Evolutionary conservation across 2,113 vertebrate genomes (phyloP).

Genomic region (Uria aalge): DNA sequence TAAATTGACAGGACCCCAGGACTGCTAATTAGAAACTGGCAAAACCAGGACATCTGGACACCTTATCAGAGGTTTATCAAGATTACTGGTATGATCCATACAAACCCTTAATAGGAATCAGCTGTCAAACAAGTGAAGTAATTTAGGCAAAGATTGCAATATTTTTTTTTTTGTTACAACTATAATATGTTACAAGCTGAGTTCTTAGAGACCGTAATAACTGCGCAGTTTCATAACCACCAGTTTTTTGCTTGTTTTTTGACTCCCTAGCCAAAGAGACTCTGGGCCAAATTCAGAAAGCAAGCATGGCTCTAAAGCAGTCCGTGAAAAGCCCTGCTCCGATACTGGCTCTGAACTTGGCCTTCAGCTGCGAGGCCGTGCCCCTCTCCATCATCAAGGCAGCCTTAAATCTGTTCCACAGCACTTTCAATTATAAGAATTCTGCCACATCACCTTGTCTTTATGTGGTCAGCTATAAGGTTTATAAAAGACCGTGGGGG

Average conservation of each 20-base stretch:
- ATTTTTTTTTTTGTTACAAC: neutral
- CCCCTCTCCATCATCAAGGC: neutral
- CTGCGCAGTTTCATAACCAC: neutral
- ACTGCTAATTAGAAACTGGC: conserved; percentile 72
- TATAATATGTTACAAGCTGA: neutral
- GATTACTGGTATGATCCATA: conserved; percentile 70
- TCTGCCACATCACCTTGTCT: neutral
- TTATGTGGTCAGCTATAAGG: neutral
- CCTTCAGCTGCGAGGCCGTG: neutral
- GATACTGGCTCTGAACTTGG: neutral
- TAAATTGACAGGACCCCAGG: conserved; percentile 64
- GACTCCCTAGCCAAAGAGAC: neutral
- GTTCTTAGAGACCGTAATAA: conserved; percentile 22
- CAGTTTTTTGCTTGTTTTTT: neutral
- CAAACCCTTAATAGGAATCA: conserved; percentile 72
- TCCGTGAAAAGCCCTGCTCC: neutral
- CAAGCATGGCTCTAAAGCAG: neutral
- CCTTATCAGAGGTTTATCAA: conserved; percentile 76
- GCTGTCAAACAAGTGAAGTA: conserved; percentile 63
- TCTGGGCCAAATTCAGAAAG: neutral
- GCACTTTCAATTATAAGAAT: neutral
- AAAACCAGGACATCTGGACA: conserved; percentile 75
- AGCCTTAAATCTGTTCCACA: neutral
- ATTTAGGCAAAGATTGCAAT: conserved; percentile 31
- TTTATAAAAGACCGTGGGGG: neutral